Conservation (phyloP, 2,888 invertebrate genomes). For the Diadromus collaris region DNA sequence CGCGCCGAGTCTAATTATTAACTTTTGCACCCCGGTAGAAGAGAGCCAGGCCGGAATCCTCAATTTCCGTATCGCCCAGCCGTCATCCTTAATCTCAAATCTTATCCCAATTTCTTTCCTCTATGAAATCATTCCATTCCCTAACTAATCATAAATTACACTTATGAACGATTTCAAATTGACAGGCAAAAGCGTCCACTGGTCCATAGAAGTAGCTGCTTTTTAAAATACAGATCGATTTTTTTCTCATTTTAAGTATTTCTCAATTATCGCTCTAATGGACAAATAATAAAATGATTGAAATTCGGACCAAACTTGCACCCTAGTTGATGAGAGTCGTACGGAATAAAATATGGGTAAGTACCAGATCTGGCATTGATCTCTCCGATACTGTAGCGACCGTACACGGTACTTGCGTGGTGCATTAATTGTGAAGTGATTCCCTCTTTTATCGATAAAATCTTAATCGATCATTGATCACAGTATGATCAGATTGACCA, state of each 20-base stretch:
- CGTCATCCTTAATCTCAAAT: constrained; percentile 27
- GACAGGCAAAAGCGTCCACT: not conserved
- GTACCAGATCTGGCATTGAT: not conserved
- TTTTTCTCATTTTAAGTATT: not conserved
- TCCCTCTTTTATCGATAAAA: not conserved
- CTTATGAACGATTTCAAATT: not conserved
- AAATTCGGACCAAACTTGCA: not conserved
- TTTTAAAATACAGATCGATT: not conserved
- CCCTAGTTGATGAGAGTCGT: not conserved
- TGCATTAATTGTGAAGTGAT: not conserved
- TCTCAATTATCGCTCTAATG: not conserved
- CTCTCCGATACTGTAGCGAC: not conserved
- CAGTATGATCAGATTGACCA: not conserved
- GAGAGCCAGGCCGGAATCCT: constrained; percentile 48
- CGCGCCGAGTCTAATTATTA: constrained; percentile 79
- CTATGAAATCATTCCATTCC: constrained; percentile 27
- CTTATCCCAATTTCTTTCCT: constrained; percentile 24
- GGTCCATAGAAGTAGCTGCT: not conserved
- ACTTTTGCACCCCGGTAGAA: constrained; percentile 70
- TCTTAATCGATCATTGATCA: not conserved
- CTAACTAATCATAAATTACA: not conserved
- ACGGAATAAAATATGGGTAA: not conserved
- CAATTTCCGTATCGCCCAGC: constrained; percentile 41
- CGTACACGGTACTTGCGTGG: not conserved
- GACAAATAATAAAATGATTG: not conserved